Evolutionary conservation across 2,888 invertebrate species (phyloP), one percentile per base, ranked within the genome.

Genomic region (Scaptodrosophila latifasciaeformis): DNA sequence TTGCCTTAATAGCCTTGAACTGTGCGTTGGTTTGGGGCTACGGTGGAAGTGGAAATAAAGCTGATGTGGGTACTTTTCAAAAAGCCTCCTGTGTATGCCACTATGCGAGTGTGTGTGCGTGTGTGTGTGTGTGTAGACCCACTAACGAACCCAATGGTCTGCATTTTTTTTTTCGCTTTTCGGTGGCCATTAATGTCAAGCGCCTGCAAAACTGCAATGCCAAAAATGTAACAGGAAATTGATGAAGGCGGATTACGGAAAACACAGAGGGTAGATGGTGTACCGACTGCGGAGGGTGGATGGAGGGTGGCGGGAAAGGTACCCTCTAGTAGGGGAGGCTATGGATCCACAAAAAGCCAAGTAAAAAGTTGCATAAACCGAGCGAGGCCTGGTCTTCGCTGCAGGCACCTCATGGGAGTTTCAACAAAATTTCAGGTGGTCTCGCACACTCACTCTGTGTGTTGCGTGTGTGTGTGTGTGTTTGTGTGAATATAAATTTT

Each of bases 181-280:
- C n/a, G 46, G 42, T 56, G 24, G 54, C 54, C 66, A 62, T 68
- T 64, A 59, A 59, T 64, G 68, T 62, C 56, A 61, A 57, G 58
- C 59, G 50, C 6, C 39, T 19, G 50, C 7, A 47, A 44, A 54
- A n/a, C 49, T 51, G 42, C 51, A 37, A 17, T 17, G 37, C 17
- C 37, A n/a, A n/a, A n/a, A n/a, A n/a, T n/a, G 37, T 37, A 17
- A 37, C 37, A 17, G 2, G 49, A 64, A 58, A 58, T 61, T 64
- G 61, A 54, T 56, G 44, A 46, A 35, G 21, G 21, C 40, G 4
- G 19, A 27, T 6, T 6, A 27, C 27, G 5, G 27, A 5, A 27
- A 27, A 27, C 27, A n/a, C n/a, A n/a, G 15, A 17, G 7, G 37
- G 18, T 9, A 3, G 24, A 24, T 7, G 4, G 7, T 3, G 4